Percentiles rank a stretch among this genome's conserved stretches.
Conservation (phyloP, 1,140 invertebrate species). For the Aphelinus atriplicis region DNA sequence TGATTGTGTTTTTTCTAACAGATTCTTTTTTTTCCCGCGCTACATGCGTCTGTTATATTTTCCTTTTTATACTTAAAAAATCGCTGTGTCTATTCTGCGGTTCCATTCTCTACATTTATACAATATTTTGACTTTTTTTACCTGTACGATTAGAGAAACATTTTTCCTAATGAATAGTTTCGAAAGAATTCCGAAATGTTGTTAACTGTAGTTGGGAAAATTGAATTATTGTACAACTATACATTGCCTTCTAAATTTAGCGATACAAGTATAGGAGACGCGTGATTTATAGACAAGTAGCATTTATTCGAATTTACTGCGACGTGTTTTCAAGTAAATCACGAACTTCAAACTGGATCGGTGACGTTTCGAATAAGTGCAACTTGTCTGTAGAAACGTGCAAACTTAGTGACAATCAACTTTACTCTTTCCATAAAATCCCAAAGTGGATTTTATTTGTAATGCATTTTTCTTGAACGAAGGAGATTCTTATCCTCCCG, state of each 20-base stretch:
- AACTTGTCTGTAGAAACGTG: conserved; percentile 5
- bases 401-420: conserved; percentile 1
- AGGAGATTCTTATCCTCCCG: neutral
- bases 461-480: conserved; percentile 32
- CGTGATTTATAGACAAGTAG: too few relatives aligned
- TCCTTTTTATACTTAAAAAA: conserved; percentile 36
- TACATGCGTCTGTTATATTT: conserved; percentile 27
- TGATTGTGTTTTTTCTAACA: conserved; percentile 9
- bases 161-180: conserved; percentile 6
- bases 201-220: too few relatives aligned
- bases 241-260: conserved; percentile 18
- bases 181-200: conserved; percentile 33
- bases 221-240: conserved; percentile 18
- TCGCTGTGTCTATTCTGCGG: conserved; percentile 37
- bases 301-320: too few relatives aligned
- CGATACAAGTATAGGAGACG: neutral
- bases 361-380: neutral
- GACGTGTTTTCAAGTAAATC: too few relatives aligned
- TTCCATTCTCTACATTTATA: conserved; percentile 7
- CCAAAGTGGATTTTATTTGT: conserved; percentile 15
- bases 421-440: conserved; percentile 2
- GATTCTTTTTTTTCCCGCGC: conserved; percentile 4
- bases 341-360: neutral
- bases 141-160: neutral
- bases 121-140: conserved; percentile 29